Evolutionary conservation across 2,888 invertebrate genomes (phyloP).

Genomic region (Chirona hameri): DNA sequence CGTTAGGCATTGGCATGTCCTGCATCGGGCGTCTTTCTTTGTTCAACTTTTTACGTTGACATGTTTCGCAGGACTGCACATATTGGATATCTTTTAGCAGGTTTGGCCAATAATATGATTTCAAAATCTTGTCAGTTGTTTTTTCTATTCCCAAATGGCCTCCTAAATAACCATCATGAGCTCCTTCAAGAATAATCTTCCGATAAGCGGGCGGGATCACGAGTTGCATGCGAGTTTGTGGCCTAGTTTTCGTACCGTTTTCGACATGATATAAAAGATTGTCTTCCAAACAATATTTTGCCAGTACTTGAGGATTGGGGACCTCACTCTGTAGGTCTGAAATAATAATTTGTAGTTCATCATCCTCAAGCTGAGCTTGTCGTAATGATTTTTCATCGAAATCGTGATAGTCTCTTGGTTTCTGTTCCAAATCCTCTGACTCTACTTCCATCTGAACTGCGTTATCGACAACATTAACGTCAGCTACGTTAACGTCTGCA

Average conservation of each 20-base stretch:
- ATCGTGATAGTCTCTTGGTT: too few species aligned
- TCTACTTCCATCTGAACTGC: too few species aligned
- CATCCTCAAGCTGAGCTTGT: neutral
- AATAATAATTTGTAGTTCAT: neutral
- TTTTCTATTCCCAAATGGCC: neutral
- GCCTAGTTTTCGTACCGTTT: neutral
- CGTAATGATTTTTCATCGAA: too few species aligned
- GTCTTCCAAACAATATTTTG: neutral
- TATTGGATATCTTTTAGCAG: neutral
- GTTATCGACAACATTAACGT: too few species aligned
- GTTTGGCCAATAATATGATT: neutral
- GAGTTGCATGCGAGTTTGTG: neutral
- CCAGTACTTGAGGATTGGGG: neutral
- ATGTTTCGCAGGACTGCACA: too few species aligned
- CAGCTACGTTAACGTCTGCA: too few species aligned
- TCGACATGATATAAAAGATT: neutral
- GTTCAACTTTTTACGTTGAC: too few species aligned
- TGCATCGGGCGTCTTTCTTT: too few species aligned
- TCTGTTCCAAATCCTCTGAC: too few species aligned
- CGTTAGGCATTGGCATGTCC: too few species aligned
- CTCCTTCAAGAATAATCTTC: neutral
- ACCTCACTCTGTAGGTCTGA: neutral
- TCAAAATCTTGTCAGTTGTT: neutral
- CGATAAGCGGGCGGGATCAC: neutral
- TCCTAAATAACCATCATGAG: neutral